Evolutionary conservation across 64 coral and sea anemone species (phyloP).

Genomic region (Porites lutea): DNA sequence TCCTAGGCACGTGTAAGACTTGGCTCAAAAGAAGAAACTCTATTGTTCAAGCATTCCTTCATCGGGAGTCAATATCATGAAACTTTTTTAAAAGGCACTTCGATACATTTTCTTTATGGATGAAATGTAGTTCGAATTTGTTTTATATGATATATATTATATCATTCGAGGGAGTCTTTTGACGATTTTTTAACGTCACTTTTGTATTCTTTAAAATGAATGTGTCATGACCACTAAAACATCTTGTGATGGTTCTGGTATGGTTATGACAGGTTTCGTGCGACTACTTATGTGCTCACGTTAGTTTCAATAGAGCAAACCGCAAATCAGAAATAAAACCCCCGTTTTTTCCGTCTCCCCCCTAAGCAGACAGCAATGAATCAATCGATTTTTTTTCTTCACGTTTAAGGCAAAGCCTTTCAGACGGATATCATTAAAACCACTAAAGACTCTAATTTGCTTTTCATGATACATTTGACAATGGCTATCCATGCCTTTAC

Average conservation of each 20-base stretch:
- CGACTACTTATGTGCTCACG: background rate
- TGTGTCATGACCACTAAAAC: background rate
- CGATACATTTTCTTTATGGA: background rate
- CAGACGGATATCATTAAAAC: background rate
- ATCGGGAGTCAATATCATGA: background rate
- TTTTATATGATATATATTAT: background rate
- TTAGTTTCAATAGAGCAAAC: background rate
- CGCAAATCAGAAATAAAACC: background rate
- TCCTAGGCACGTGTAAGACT: conserved; percentile 8
- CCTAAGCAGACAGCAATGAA: background rate
- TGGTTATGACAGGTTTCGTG: background rate
- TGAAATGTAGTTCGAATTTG: background rate
- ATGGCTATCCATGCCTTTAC: conserved; percentile 1
- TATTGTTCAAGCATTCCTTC: background rate
- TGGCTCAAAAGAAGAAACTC: background rate
- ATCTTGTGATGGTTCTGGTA: background rate
- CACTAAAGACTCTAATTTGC: background rate
- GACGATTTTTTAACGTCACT: background rate
- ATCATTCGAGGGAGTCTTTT: background rate
- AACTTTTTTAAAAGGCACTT: background rate
- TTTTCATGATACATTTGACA: conserved; percentile 28
- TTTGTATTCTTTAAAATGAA: background rate
- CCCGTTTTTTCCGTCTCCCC: background rate
- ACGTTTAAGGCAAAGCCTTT: background rate
- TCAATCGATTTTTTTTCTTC: background rate